Percentiles rank a stretch among this genome's conserved stretches.
Conservation (phyloP, 2,113 vertebrate species). For the Salminus brasiliensis region DNA sequence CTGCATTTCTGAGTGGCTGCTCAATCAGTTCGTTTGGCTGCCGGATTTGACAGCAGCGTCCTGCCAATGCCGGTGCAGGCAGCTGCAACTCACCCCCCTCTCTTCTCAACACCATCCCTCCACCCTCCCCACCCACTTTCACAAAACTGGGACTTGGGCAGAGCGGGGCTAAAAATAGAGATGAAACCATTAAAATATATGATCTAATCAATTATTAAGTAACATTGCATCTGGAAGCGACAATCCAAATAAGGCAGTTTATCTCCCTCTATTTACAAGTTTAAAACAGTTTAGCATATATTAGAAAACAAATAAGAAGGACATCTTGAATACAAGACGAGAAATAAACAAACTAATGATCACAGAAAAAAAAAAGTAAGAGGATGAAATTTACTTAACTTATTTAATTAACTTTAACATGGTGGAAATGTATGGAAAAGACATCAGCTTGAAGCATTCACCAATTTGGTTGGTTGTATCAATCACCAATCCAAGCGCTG, state of each 20-base stretch:
- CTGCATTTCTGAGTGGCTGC: conserved; percentile 45
- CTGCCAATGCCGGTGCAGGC: conserved; percentile 24
- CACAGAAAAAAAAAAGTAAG: background rate
- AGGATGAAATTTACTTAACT: too few species aligned
- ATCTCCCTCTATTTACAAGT: conserved; percentile 5
- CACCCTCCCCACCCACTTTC: background rate
- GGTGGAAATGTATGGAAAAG: too few species aligned
- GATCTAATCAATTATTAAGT: conserved; percentile 54
- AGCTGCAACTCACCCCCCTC: conserved; percentile 10
- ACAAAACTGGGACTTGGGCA: conserved; percentile 40
- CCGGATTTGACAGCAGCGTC: conserved; percentile 29
- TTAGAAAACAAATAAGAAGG: background rate
- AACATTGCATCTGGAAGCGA: conserved; percentile 12
- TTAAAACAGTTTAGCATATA: conserved; percentile 10
- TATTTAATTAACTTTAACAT: too few species aligned
- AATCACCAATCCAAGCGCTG: too few species aligned
- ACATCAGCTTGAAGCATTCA: too few species aligned
- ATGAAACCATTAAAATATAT: conserved; percentile 46
- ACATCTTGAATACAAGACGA: background rate
- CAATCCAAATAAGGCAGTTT: conserved; percentile 25
- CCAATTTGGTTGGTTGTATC: too few species aligned
- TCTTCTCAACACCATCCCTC: background rate
- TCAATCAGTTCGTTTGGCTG: conserved; percentile 45
- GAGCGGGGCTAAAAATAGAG: conserved; percentile 42
- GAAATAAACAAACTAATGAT: conserved; percentile 18